A percentile compares a stretch with the other conserved stretches of the same genome.
These are phyloP conservation scores for Eupithecia insigniata DNA, from an alignment of 2,888 invertebrate species.

Conservation along the genomic window DNA sequence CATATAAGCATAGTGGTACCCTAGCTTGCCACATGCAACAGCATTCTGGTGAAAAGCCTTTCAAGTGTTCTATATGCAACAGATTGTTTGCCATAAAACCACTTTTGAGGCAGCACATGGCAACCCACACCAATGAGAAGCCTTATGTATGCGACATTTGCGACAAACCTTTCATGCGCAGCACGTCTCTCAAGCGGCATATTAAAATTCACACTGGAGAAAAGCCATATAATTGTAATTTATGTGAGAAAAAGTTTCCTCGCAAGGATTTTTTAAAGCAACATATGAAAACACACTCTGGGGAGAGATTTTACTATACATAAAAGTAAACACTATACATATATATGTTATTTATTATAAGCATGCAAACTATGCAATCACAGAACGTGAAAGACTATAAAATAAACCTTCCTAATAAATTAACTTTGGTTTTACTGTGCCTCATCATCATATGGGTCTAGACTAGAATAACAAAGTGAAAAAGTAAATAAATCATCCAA, in stretches of 20 bases:
- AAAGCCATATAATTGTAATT: constrained; percentile 21
- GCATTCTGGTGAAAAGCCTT: constrained; percentile 24
- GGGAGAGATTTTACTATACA: constrained; percentile 2
- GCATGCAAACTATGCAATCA: too few relatives aligned
- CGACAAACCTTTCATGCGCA: constrained; percentile 9
- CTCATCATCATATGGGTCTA: not conserved
- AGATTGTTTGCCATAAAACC: constrained; percentile 21
- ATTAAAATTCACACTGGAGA: constrained; percentile 24
- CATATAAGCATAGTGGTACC: constrained; percentile 24
- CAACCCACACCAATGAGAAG: constrained; percentile 13
- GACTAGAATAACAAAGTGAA: not conserved
- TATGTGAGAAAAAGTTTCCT: constrained; percentile 15
- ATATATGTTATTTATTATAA: too few relatives aligned
- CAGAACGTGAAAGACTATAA: not conserved
- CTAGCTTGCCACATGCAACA: constrained; percentile 26
- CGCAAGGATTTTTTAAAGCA: constrained; percentile 14
- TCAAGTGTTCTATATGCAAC: constrained; percentile 20
- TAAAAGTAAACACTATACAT: too few relatives aligned
- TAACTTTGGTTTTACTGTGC: not conserved
- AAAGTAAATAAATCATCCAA: too few relatives aligned
- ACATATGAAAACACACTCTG: constrained; percentile 17
- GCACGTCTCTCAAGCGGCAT: constrained; percentile 9
- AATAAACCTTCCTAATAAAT: not conserved
- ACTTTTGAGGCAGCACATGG: constrained; percentile 27
- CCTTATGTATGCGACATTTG: constrained; percentile 15